Conservation (phyloP, 2,113 vertebrate species). For the Scartelaos histophorus region DNA sequence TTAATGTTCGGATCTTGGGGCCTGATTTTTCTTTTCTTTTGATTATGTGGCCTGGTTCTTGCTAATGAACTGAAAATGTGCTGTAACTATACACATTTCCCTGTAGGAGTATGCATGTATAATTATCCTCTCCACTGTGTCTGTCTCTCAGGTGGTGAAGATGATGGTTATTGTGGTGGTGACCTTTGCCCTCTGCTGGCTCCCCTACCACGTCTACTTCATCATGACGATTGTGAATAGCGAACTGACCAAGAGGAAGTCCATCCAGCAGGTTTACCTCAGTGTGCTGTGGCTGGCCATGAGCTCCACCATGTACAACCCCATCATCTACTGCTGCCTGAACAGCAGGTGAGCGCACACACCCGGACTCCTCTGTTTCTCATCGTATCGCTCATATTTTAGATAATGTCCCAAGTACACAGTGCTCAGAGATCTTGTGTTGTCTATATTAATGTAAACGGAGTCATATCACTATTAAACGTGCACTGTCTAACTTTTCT, state of each 20-base stretch:
- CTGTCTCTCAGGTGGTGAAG: slow-evolving; percentile 88
- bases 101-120: background rate
- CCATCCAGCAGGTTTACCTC: slow-evolving; percentile 96
- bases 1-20: no score
- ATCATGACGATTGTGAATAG: slow-evolving; percentile 87
- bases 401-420: background rate
- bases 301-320: slow-evolving; percentile 99
- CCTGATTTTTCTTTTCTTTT: no score
- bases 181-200: slow-evolving; percentile 96
- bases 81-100: background rate
- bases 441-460: no score
- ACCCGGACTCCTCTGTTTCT: background rate
- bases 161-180: slow-evolving; percentile 99
- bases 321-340: slow-evolving; percentile 98
- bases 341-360: slow-evolving; percentile 86
- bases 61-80: background rate
- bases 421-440: background rate
- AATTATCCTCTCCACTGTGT: background rate
- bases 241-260: slow-evolving; percentile 84
- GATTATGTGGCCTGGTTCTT: background rate
- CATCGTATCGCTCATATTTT: background rate
- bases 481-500: no score
- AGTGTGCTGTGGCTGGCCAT: slow-evolving; percentile 95
- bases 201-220: slow-evolving; percentile 95
- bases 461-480: no score